Evolutionary conservation across 2,888 invertebrate species (phyloP).

Genomic region (Trichopria drosophilae): DNA sequence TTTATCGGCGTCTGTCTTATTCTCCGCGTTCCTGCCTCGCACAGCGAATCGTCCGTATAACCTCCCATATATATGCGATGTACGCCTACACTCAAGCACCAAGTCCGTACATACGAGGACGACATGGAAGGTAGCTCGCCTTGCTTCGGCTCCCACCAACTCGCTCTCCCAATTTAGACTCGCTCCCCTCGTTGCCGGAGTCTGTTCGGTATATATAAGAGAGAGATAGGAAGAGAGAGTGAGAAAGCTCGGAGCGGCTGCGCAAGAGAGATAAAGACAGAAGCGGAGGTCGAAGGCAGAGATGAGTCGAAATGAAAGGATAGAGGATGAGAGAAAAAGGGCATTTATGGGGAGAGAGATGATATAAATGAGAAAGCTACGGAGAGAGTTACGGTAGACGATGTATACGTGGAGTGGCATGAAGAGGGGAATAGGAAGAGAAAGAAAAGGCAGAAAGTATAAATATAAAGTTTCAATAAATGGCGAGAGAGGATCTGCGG

Average conservation of each 20-base stretch:
- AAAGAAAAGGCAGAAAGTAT: slow-evolving; percentile 32
- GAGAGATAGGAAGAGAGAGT: slow-evolving; percentile 38
- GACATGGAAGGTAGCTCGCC: slow-evolving; percentile 38
- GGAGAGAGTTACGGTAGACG: slow-evolving; percentile 28
- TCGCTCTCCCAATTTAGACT: slow-evolving; percentile 51
- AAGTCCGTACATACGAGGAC: too few relatives aligned
- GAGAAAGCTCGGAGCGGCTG: slow-evolving; percentile 24
- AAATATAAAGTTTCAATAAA: too few relatives aligned
- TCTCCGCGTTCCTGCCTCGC: too few relatives aligned
- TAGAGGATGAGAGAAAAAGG: slow-evolving; percentile 26
- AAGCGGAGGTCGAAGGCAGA: slow-evolving; percentile 28
- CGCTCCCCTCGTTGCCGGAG: slow-evolving; percentile 32
- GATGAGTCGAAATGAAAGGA: slow-evolving; percentile 17
- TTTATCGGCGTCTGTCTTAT: too few relatives aligned
- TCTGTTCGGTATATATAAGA: slow-evolving; percentile 27
- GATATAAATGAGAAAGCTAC: slow-evolving; percentile 32
- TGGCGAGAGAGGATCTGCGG: too few relatives aligned
- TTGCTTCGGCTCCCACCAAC: slow-evolving; percentile 44
- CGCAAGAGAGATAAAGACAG: slow-evolving; percentile 13
- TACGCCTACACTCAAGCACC: slow-evolving; percentile 1
- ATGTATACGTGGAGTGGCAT: slow-evolving; percentile 11
- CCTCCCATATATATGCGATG: slow-evolving; percentile 24
- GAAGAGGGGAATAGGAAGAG: slow-evolving; percentile 28
- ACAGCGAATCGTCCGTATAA: too few relatives aligned
- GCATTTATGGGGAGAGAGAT: slow-evolving; percentile 20